These are phyloP conservation scores for Manis crassicaudata DNA, from an alignment of 2,797 vertebrate genomes.

Conservation along the genomic window DNA sequence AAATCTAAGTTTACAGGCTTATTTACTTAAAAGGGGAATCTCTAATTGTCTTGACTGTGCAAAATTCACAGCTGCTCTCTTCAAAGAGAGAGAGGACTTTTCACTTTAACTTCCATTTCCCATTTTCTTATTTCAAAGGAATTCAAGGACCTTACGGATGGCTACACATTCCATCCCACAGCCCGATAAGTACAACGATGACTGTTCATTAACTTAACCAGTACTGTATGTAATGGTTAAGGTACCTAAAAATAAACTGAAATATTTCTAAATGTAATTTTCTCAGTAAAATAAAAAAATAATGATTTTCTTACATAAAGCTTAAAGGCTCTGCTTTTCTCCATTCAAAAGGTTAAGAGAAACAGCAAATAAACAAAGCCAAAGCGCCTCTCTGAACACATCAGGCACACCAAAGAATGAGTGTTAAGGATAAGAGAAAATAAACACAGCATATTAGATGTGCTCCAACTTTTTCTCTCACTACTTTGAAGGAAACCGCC, in stretches of 20 bases:
- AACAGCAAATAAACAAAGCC: background rate
- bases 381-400: background rate
- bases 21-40: conserved; percentile 29
- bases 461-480: conserved; percentile 2
- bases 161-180: conserved; percentile 18
- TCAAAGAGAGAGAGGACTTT: conserved; percentile 56
- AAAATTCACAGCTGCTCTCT: conserved; percentile 32
- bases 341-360: conserved; percentile 18
- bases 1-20: conserved; percentile 47
- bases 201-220: background rate
- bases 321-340: background rate
- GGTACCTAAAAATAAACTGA: background rate
- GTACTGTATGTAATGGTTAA: background rate
- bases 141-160: conserved; percentile 24
- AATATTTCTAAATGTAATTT: conserved; percentile 49
- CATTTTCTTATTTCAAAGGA: conserved; percentile 15
- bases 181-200: background rate
- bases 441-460: background rate
- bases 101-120: conserved; percentile 39
- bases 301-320: background rate
- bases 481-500: background rate
- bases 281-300: background rate
- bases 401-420: background rate
- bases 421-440: background rate
- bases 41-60: background rate